Conservation (phyloP, 2,797 vertebrate species). For the Phalloptychus januarius region DNA sequence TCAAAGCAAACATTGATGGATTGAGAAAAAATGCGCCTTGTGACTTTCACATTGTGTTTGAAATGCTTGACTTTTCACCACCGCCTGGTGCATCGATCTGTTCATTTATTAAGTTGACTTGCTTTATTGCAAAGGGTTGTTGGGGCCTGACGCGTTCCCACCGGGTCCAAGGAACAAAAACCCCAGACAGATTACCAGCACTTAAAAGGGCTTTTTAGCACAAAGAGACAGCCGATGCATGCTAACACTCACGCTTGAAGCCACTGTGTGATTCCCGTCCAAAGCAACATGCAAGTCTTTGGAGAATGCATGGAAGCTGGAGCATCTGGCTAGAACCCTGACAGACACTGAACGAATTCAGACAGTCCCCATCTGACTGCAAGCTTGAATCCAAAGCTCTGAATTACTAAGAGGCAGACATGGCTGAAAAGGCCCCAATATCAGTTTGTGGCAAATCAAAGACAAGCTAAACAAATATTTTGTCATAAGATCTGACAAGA, state of each 20-base stretch:
- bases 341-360: background rate
- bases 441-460: background rate
- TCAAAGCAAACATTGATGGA: conserved; percentile 2
- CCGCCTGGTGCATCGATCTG: background rate
- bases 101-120: conserved; percentile 10
- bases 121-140: background rate
- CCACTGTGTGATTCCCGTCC: background rate
- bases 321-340: background rate
- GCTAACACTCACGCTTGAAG: background rate
- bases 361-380: background rate
- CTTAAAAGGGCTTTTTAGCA: conserved; percentile 3
- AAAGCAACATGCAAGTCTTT: conserved; percentile 9
- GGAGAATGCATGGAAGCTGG: background rate
- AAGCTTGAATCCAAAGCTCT: background rate
- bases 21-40: background rate
- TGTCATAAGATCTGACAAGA: background rate
- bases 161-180: background rate
- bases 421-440: background rate
- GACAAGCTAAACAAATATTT: background rate
- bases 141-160: background rate
- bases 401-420: background rate
- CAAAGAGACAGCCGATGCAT: background rate
- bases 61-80: conserved; percentile 2
- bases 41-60: conserved; percentile 5
- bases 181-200: background rate